Percentiles rank a stretch among this genome's conserved stretches.
Conservation (phyloP, 2,113 vertebrate genomes). For the Camelus bactrianus region DNA sequence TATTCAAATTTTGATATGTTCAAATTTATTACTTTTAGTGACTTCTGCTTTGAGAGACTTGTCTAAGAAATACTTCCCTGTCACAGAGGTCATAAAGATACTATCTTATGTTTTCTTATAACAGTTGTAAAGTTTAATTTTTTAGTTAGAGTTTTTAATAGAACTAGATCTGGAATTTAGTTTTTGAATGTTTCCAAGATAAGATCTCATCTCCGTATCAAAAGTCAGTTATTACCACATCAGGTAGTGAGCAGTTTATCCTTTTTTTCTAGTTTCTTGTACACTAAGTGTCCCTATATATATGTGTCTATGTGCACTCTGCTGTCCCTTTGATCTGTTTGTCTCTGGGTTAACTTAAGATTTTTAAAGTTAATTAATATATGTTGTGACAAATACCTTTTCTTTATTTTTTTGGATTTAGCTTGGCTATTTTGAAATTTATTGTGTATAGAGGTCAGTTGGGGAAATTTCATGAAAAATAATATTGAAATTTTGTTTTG, state of each 20-base stretch:
- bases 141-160: neutral
- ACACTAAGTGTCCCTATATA: neutral
- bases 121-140: neutral
- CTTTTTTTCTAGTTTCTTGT: neutral
- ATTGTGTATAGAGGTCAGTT: neutral
- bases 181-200: neutral
- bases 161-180: neutral
- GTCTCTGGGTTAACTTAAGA: neutral
- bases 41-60: neutral
- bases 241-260: neutral
- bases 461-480: neutral
- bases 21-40: neutral
- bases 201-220: neutral
- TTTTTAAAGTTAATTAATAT: neutral
- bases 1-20: neutral
- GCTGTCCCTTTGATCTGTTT: neutral
- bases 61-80: neutral
- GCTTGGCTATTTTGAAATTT: slow-evolving; percentile 7
- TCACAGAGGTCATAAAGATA: neutral
- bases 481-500: neutral
- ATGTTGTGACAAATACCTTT: neutral
- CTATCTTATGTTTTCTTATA: neutral
- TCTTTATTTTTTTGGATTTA: neutral
- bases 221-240: neutral
- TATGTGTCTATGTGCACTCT: neutral